Conservation (phyloP, 2,113 vertebrate species). For the Macroglossus sobrinus region DNA sequence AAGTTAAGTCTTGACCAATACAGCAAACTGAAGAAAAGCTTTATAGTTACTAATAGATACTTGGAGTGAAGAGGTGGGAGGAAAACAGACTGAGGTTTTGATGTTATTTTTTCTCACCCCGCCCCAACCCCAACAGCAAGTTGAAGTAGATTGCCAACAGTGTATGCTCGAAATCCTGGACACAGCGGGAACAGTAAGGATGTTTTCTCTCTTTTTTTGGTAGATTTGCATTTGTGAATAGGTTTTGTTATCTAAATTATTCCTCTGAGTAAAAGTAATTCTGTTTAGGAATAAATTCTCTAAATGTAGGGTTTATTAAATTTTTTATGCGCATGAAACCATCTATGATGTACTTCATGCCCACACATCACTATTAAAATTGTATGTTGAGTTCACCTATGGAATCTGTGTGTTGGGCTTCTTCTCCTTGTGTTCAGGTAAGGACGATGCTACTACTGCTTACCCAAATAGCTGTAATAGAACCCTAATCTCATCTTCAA, state of each 20-base stretch:
- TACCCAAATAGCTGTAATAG: background rate
- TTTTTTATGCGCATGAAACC: background rate
- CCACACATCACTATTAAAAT: background rate
- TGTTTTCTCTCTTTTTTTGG: background rate
- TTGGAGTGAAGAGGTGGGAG: background rate
- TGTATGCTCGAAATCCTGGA: slow-evolving; percentile 99
- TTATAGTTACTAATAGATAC: background rate
- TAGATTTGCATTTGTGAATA: slow-evolving; percentile 12
- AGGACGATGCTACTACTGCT: background rate
- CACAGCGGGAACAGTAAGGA: slow-evolving; percentile 97
- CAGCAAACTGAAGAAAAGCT: background rate
- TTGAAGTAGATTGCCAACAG: slow-evolving; percentile 98
- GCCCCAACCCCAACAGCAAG: slow-evolving; percentile 87
- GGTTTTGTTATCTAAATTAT: background rate
- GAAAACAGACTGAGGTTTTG: background rate
- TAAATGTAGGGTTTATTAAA: slow-evolving; percentile 19
- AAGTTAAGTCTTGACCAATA: background rate
- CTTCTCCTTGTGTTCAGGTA: background rate
- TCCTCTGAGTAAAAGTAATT: background rate
- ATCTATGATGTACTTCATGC: background rate
- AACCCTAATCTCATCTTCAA: background rate
- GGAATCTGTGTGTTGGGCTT: background rate
- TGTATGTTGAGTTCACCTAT: background rate
- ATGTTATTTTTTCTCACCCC: background rate
- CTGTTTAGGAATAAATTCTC: slow-evolving; percentile 11